phyloP scores from a whole-genome alignment of 2,888 invertebrate genomes.

The Leptinotarsa juncta region DNA sequence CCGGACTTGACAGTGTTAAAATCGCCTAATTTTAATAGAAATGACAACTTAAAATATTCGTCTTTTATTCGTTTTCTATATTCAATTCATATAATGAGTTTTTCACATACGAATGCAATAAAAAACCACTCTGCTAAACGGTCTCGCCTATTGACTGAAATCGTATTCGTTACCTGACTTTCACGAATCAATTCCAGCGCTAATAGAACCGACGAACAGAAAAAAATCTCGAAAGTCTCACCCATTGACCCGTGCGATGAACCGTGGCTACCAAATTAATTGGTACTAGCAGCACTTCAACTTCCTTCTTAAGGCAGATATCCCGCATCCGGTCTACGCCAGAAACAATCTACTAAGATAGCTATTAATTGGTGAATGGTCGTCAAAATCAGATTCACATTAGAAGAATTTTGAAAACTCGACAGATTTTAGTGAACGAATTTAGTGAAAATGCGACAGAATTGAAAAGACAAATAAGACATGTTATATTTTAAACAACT shows the following conservation, averaged over 20 bases:
- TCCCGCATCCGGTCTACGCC: slow-evolving; percentile 60
- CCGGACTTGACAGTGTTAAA: too few relatives aligned
- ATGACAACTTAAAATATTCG: too few relatives aligned
- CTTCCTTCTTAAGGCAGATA: slow-evolving; percentile 63
- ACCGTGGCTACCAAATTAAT: slow-evolving; percentile 42
- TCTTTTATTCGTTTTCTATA: too few relatives aligned
- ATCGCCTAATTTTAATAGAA: too few relatives aligned
- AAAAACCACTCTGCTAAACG: too few relatives aligned
- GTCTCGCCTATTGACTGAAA: background rate
- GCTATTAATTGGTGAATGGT: slow-evolving; percentile 16
- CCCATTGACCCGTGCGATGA: slow-evolving; percentile 43
- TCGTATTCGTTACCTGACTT: background rate
- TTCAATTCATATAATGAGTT: too few relatives aligned
- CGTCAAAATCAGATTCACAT: background rate
- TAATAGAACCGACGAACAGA: background rate
- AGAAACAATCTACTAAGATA: background rate
- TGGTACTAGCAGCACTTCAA: slow-evolving; percentile 52
- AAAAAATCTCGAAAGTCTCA: background rate
- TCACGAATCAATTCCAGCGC: slow-evolving; percentile 6
- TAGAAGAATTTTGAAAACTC: background rate
- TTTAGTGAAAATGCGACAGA: background rate
- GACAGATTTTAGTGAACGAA: background rate
- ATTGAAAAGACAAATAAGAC: too few relatives aligned
- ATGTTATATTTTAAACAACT: too few relatives aligned
- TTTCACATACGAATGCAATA: too few relatives aligned